Conservation (phyloP, 2,797 vertebrate genomes). For the Erpetoichthys calabaricus region DNA sequence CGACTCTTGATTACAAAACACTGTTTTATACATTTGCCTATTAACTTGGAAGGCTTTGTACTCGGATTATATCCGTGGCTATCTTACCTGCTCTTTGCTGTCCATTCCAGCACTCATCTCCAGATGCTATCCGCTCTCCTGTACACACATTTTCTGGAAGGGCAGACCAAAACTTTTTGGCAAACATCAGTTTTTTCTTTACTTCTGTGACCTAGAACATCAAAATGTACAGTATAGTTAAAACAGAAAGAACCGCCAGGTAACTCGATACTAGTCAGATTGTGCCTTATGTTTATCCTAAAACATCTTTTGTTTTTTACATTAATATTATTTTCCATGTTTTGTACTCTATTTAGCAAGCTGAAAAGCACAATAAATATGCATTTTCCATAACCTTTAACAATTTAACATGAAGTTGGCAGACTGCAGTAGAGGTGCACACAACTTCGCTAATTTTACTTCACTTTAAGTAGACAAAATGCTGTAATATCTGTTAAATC, state of each 20-base stretch:
- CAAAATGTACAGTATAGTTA: constrained; percentile 2
- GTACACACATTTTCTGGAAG: constrained; percentile 77
- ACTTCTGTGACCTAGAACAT: constrained; percentile 70
- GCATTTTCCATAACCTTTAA: too few species aligned
- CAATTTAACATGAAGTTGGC: too few species aligned
- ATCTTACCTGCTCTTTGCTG: constrained; percentile 78
- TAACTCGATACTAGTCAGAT: constrained; percentile 15
- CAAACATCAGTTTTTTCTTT: constrained; percentile 88
- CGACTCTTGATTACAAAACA: too few species aligned
- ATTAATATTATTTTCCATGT: not conserved
- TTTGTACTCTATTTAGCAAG: too few species aligned
- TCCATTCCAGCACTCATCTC: constrained; percentile 91
- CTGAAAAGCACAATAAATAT: too few species aligned
- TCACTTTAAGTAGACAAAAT: too few species aligned
- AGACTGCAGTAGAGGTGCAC: too few species aligned
- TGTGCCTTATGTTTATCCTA: not conserved
- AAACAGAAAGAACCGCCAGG: constrained; percentile 7
- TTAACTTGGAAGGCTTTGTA: too few species aligned
- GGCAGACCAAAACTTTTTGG: constrained; percentile 95
- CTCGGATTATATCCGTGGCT: not conserved
- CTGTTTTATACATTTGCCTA: too few species aligned
- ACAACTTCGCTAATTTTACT: too few species aligned
- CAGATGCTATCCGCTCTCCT: constrained; percentile 64
- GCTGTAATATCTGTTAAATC: too few species aligned
- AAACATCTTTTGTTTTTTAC: not conserved